phyloP scores from a whole-genome alignment of 2,888 invertebrate genomes.

The Ichneumoninae sp. region DNA sequence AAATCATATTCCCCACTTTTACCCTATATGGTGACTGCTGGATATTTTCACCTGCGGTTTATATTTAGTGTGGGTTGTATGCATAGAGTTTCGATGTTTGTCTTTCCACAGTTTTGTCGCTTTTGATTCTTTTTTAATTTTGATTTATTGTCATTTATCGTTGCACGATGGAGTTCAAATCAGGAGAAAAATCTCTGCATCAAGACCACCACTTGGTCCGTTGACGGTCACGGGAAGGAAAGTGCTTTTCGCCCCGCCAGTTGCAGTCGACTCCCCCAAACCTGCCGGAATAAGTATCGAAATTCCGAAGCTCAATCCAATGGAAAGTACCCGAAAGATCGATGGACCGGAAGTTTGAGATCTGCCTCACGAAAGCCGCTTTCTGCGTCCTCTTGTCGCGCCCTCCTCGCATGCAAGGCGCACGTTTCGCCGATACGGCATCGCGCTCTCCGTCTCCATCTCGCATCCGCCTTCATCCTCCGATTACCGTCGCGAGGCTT shows the following conservation, averaged over 20 bases:
- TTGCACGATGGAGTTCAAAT: background rate
- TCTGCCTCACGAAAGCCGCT: constrained; percentile 48
- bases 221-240: constrained; percentile 13
- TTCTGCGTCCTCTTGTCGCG: constrained; percentile 51
- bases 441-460: background rate
- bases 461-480: background rate
- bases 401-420: constrained; percentile 19
- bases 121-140: background rate
- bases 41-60: no score
- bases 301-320: constrained; percentile 40
- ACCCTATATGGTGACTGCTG: no score
- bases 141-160: background rate
- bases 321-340: constrained; percentile 67
- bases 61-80: no score
- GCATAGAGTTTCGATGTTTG: no score
- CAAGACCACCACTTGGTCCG: background rate
- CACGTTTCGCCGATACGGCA: constrained; percentile 30
- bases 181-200: background rate
- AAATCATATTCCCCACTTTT: no score
- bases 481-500: background rate
- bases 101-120: background rate
- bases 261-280: constrained; percentile 12
- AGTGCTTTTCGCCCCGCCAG: constrained; percentile 58
- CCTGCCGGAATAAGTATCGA: background rate
- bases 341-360: constrained; percentile 64